Base-by-base conservation (phyloP, 53 echinoderm and acorn worm species). In the Arbacia lixula region DNA sequence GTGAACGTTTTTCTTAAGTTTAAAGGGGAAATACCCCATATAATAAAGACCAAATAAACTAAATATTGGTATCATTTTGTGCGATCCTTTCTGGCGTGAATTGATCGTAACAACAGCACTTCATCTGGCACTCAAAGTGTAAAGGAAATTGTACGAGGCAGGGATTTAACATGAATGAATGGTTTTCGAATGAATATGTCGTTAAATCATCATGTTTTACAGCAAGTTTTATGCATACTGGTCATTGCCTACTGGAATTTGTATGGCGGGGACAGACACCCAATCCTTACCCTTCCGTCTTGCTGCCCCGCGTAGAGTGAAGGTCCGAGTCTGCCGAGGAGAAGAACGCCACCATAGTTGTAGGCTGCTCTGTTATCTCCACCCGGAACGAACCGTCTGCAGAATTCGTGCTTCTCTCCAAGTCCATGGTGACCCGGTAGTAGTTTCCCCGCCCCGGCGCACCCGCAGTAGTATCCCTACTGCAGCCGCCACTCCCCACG, bases 311-410 rank as follows among this genome's bases (percentile, higher is more conserved):
- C 6, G 53, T 34, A 25, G 61, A 43, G 29, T 78, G 61, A 6
- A 38, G 58, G 17, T 60, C 79, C 4, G 79, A 78, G 26, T 78
- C 79, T 3, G 61, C 79, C 12, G 79, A 41, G 28, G 79, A 78
- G 61, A 78, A 60, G 8, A 88, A 77, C 8, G 89, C 75, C 10
- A 88, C 89, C 37, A 88, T 84, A 14, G 89, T 84, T 36, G 89
- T 67, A n/a, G 89, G 84, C 67, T 84, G 73, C 21, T 88, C 89
- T 2, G 84, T 78, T 26, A 78, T 78, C 53, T 78, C 79, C 28
- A 78, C 79, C 0, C 79, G 79, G 29, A 78, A 78, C 2, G 79
- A 57, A 4, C 79, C 79, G 39, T 78, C 79, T 17, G 79, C 60
- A 0, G 79, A 78, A 20, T 78, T 78, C 5, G 41, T 40, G 29